These are phyloP conservation scores for Athripsodes cinereus DNA, from an alignment of 2,888 invertebrate genomes.

Conservation along the genomic window DNA sequence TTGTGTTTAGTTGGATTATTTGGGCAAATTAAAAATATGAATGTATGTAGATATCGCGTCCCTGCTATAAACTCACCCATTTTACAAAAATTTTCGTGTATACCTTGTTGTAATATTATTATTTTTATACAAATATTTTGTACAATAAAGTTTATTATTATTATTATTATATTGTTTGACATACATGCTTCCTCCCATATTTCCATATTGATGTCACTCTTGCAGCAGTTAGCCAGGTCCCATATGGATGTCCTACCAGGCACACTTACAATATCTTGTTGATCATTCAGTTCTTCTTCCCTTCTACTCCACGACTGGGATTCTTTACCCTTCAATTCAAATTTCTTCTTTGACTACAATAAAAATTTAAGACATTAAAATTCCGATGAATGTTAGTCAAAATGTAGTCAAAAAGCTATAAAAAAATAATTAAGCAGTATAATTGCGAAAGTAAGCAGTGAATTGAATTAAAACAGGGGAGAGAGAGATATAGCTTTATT, in stretches of 20 bases:
- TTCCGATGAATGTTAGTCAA: constrained; percentile 30
- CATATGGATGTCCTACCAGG: constrained; percentile 10
- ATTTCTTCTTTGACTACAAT: constrained; percentile 1
- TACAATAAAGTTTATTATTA: too few species aligned
- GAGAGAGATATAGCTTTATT: too few species aligned
- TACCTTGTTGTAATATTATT: too few species aligned
- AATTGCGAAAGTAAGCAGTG: constrained; percentile 31
- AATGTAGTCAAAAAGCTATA: background rate
- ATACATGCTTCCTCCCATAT: constrained; percentile 27
- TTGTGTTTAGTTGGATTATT: too few species aligned
- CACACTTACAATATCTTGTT: background rate
- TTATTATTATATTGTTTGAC: too few species aligned
- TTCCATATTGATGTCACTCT: constrained; percentile 13
- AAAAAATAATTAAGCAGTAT: constrained; percentile 3
- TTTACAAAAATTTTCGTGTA: too few species aligned
- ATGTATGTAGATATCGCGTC: too few species aligned
- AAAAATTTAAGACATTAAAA: background rate
- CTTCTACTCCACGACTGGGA: constrained; percentile 22
- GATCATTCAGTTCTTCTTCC: background rate
- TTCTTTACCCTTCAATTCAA: constrained; percentile 28
- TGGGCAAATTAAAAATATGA: too few species aligned
- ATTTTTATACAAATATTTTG: too few species aligned
- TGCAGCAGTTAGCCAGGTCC: constrained; percentile 16
- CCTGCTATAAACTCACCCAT: too few species aligned
- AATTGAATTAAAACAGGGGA: constrained; percentile 30